Conservation (phyloP, 2,113 vertebrate genomes). For the Strigops habroptila region DNA sequence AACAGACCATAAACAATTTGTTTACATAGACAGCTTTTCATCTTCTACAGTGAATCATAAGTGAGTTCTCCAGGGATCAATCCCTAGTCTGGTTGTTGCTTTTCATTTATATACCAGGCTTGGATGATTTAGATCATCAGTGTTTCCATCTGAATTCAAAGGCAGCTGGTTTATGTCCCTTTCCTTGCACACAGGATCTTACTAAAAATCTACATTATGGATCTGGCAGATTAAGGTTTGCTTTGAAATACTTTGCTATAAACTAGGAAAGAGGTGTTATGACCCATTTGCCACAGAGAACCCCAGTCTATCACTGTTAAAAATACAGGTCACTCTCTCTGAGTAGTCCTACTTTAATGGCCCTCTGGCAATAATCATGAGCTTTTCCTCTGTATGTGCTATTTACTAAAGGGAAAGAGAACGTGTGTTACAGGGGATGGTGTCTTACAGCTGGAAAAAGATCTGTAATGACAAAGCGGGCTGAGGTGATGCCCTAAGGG, state of each 20-base stretch:
- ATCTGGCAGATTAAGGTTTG: neutral
- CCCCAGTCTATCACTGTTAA: neutral
- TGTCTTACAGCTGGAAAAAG: neutral
- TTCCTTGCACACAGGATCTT: neutral
- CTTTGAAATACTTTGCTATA: neutral
- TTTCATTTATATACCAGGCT: slow-evolving; percentile 23
- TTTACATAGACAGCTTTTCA: slow-evolving; percentile 59
- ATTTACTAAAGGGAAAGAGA: neutral
- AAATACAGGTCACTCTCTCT: neutral
- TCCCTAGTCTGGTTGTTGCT: neutral
- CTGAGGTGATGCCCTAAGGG: neutral
- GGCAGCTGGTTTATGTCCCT: slow-evolving; percentile 40
- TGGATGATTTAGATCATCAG: slow-evolving; percentile 44
- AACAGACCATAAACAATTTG: slow-evolving; percentile 66
- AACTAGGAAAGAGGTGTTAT: neutral
- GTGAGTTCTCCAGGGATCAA: slow-evolving; percentile 38
- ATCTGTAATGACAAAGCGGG: no score
- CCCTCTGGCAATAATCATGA: neutral
- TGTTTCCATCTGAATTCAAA: neutral
- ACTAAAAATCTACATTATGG: neutral
- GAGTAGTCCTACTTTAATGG: neutral
- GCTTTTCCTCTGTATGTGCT: neutral
- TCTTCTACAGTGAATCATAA: slow-evolving; percentile 33
- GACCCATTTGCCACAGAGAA: neutral
- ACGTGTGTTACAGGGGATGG: neutral